Evolutionary conservation across 2,113 vertebrate species (phyloP), one percentile per base, ranked within the genome.

Genomic region (Eclectus roratus): DNA sequence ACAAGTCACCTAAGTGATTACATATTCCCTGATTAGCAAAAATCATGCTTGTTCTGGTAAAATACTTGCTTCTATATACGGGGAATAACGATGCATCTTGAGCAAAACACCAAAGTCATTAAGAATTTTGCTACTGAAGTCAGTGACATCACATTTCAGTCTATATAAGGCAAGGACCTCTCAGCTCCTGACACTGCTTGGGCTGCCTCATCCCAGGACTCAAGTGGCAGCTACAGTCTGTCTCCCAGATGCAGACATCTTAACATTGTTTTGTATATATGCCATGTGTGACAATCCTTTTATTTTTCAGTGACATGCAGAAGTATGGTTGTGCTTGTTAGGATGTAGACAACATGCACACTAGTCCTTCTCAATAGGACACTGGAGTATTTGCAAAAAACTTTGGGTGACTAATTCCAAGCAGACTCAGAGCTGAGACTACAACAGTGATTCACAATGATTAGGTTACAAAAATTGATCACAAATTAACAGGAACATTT

Each of bases 391-490:
- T 65, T 7, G 1, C 68, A 17, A 39, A 71, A 82, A 82, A 61
- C 29, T 72, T 49, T 1, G 23, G 21, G 29, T 81, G 84, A 39
- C 58, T 90, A 77, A 96, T 85, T 94, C 41, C 77, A 80, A 91
- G 65, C 68, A 92, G 64, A 53, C 35, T 63, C 11, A 5, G 46
- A 84, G 55, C 80, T 80, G 80, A 37, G 56, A 78, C 10, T 19
- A 29, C 61, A 61, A 43, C 28, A 7, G 2, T 11, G 49, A 80
- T 46, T 76, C 39, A 41, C 44, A 37, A n/a, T 9, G 49, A n/a
- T 88, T 33, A 37, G 17, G 21, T 93, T 92, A 95, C 56, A 41
- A 15, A 92, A 80, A 20, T 14, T 2, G 3, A 9, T 80, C n/a
- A 12, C 20, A 31, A 56, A 7, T 61, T 79, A 82, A 69, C 13